These are phyloP conservation scores for Coryphaenoides rupestris DNA, from an alignment of 2,113 vertebrate species.

Conservation along the genomic window DNA sequence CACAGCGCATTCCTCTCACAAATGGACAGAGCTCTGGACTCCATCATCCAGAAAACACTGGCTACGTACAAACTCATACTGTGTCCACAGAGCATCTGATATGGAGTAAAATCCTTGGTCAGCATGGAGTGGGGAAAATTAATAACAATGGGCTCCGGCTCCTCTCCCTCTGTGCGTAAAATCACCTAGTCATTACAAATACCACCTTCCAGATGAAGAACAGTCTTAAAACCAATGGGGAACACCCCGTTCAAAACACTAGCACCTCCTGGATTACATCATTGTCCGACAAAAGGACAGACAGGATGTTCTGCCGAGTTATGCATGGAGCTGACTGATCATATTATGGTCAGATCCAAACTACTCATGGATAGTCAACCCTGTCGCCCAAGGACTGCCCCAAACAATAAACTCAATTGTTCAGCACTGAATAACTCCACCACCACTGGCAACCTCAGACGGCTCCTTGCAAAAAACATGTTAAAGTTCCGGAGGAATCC, in stretches of 20 bases:
- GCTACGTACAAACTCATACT: no score
- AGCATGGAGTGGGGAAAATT: not conserved
- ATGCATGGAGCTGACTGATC: not conserved
- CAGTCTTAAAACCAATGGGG: not conserved
- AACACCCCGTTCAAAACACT: not conserved
- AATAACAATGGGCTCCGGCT: not conserved
- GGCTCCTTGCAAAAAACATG: not conserved
- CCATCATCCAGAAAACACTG: no score
- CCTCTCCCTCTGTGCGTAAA: not conserved
- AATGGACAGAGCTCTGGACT: no score
- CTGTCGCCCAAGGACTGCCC: not conserved
- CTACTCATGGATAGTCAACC: not conserved
- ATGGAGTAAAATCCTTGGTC: conserved; percentile 1
- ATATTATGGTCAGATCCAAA: conserved; percentile 3
- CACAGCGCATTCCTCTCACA: not conserved
- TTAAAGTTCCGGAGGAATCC: not conserved
- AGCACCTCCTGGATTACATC: not conserved
- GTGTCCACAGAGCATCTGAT: not conserved
- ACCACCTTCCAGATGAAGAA: not conserved
- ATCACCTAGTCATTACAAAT: not conserved
- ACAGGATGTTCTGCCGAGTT: not conserved
- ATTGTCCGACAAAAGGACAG: not conserved
- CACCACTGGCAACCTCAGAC: not conserved
- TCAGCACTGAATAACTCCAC: not conserved
- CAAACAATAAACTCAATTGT: not conserved